A percentile compares a stretch with the other conserved stretches of the same genome.
Conservation (phyloP, 1,140 invertebrate genomes). For the Nautilus pompilius region DNA sequence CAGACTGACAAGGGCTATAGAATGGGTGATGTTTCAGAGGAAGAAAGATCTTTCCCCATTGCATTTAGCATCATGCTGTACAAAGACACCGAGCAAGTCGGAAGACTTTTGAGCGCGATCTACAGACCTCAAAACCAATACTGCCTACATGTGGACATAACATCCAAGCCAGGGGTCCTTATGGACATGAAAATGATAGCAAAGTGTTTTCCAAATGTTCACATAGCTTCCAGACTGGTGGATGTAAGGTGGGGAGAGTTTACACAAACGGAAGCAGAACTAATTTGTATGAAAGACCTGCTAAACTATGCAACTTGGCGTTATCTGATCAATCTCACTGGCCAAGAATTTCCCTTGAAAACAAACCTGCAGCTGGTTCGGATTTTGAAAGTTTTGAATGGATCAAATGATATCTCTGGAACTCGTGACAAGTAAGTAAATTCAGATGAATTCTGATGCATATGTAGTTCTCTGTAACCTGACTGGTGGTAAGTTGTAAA, state of each 20-base stretch:
- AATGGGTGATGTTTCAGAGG: conserved; percentile 1
- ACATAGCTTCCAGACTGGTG: conserved; percentile 26
- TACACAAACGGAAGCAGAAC: conserved; percentile 28
- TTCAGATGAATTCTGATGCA: no score
- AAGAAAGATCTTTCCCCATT: conserved; percentile 24
- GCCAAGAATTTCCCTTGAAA: conserved; percentile 31
- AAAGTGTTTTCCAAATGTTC: conserved; percentile 37
- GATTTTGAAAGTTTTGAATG: conserved; percentile 33
- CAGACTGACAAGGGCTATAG: no score
- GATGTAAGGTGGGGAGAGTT: conserved; percentile 27
- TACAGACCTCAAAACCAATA: conserved; percentile 32
- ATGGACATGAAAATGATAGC: conserved; percentile 12
- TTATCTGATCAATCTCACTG: conserved; percentile 35
- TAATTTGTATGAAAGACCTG: conserved; percentile 38
- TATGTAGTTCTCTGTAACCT: no score
- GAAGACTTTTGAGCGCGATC: conserved; percentile 22
- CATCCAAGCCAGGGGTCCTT: conserved; percentile 6
- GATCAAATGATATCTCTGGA: conserved; percentile 29
- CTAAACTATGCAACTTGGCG: conserved; percentile 22
- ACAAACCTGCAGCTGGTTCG: conserved; percentile 34
- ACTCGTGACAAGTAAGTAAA: not conserved
- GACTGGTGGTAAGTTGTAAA: no score
- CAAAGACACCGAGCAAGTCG: conserved; percentile 19
- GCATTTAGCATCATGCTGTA: conserved; percentile 25
- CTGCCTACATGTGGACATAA: conserved; percentile 33